Percentiles rank a stretch among this genome's conserved stretches.
These are phyloP conservation scores for Pedetes capensis DNA, from an alignment of 2,113 vertebrate genomes.

Conservation along the genomic window DNA sequence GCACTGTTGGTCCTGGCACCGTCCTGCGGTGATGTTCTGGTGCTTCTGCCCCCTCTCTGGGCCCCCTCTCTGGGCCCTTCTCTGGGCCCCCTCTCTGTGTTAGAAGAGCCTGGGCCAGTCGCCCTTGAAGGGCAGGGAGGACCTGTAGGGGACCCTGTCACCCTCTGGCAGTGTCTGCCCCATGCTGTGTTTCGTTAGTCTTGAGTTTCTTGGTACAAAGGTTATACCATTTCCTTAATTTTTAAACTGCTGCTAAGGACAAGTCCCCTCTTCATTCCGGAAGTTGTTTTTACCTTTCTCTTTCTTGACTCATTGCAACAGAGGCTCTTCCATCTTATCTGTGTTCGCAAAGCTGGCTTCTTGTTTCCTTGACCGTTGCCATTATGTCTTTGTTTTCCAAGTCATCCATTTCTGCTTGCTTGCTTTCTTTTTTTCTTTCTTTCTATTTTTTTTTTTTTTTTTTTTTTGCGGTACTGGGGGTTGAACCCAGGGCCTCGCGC, in stretches of 20 bases:
- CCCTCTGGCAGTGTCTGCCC: not conserved
- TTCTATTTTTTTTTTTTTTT: too few relatives aligned
- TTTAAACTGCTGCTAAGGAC: not conserved
- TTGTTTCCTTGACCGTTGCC: too few relatives aligned
- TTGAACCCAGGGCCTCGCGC: too few relatives aligned
- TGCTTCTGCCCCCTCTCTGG: not conserved
- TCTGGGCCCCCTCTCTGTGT: not conserved
- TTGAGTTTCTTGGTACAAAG: not conserved
- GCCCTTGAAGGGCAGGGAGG: not conserved
- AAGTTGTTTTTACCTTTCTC: too few relatives aligned
- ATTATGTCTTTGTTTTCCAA: not conserved
- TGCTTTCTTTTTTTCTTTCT: too few relatives aligned
- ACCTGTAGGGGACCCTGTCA: not conserved
- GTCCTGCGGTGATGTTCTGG: not conserved
- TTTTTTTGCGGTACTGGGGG: too few relatives aligned
- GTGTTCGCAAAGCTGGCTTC: too few relatives aligned
- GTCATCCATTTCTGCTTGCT: not conserved
- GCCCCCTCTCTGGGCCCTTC: too few relatives aligned
- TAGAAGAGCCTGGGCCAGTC: not conserved
- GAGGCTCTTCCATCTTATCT: too few relatives aligned
- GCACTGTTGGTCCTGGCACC: not conserved
- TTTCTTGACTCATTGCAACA: not conserved
- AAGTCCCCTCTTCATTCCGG: not conserved
- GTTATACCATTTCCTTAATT: not conserved
- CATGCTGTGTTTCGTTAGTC: not conserved